Evolutionary conservation across 2,888 invertebrate genomes (phyloP), one percentile per base, ranked within the genome.

Genomic region (Acheta domesticus): DNA sequence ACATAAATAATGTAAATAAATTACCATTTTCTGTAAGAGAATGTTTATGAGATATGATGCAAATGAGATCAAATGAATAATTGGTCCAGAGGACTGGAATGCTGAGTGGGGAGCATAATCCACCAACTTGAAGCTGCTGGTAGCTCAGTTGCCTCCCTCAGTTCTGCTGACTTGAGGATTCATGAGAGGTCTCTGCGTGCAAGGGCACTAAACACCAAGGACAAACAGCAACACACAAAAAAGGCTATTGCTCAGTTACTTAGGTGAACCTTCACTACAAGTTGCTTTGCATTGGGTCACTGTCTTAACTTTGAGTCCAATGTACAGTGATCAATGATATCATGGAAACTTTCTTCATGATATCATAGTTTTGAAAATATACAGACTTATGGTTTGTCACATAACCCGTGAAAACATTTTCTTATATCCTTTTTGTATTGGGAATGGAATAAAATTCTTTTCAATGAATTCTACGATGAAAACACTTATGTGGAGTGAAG

Each of bases 211-310:
- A 82, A 82, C 82, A 82, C 81, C 81, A 80, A 82, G 79, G 81
- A 82, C 81, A 82, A 80, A 82, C 81, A 81, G 82, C 81, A 80
- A 81, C 82, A 82, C 82, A 82, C 82, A 82, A 80, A 79, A 82
- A 82, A 81, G 82, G 81, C 82, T 81, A 81, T 81, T 81, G 80
- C 80, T 81, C 78, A 78, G 78, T 79, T 77, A 80, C 21, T 80
- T 77, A 74, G 48, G 75, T 75, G 75, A 75, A 75, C 75, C 75
- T 75, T 75, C 21, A 75, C 75, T 75, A 75, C 75, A 75, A 75
- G 19, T 75, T 75, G 75, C 75, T 75, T 23, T 75, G 75, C 36
- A 20, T 14, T 75, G 20, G 21, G 20, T 75, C 36, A 75, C 62
- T 62, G 62, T 62, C 62, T 62, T 62, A 19, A 62, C 62, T 62